Evolutionary conservation across 2,113 vertebrate species (phyloP), one percentile per base, ranked within the genome.

Genomic region (Salminus brasiliensis): DNA sequence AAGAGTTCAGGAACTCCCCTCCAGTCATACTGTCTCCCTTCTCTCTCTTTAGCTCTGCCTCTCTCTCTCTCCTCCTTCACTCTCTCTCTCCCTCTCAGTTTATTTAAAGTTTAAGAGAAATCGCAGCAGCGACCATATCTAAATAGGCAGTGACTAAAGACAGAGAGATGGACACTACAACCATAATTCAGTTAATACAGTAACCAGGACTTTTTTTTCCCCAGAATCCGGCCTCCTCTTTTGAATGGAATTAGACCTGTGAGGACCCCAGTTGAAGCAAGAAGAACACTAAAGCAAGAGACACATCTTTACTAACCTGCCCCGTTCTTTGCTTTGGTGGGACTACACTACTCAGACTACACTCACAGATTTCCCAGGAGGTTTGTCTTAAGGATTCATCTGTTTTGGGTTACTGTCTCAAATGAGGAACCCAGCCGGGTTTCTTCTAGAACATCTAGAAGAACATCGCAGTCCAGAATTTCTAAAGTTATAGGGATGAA

Each of bases 71-170:
- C 52, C 55, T 16, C 41, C 27, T 32, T 21, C 43, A 45, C 16
- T 15, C 39, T 16, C 53, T n/a, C 21, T 66, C 27, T 45, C 63
- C 36, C 2, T 53, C 70, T 29, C 36, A 72, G 80, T 72, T 66
- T 72, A 36, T 70, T 69, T 21, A 68, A 41, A 36, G 23, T 75
- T 39, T 55, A 4, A 21, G 9, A 55, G 52, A 55, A 53, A 53
- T 53, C 49, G 23, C 18, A 53, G 49, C 21, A 53, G 52, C 8
- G 25, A 55, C 52, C 52, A 55, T 55, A 55, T 55, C n/a, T 25
- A 55, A 55, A 25, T n/a, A 25, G 27, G 45, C 2, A 52, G 69
- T 34, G 13, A 53, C 52, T 21, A 13, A 32, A 34, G n/a, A 12
- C 21, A 15, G 34, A 39, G 23, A 36, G 36, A 34, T 16, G 55